These are phyloP conservation scores for Pteropus alecto DNA, from an alignment of 2,113 vertebrate genomes.

Conservation along the genomic window DNA sequence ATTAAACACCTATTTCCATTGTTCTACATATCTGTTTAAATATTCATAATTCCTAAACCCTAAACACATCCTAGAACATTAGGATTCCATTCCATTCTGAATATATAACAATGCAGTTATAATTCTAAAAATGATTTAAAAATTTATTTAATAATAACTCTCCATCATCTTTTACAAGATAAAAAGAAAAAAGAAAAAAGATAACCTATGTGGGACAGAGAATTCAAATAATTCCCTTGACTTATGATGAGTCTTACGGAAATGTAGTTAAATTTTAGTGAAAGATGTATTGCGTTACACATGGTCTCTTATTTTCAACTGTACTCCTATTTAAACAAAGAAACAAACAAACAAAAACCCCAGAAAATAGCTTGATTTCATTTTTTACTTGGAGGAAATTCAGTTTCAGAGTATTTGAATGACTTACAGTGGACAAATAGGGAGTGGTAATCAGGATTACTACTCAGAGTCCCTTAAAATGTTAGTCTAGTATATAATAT, in stretches of 20 bases:
- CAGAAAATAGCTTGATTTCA: background rate
- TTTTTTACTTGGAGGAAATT: background rate
- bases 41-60: background rate
- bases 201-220: background rate
- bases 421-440: background rate
- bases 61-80: background rate
- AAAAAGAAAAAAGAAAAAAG: background rate
- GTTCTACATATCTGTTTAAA: background rate
- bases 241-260: background rate
- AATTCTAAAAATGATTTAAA: background rate
- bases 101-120: background rate
- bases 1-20: background rate
- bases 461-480: background rate
- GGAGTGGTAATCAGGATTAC: background rate
- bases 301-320: background rate
- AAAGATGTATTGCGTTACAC: background rate
- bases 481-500: background rate
- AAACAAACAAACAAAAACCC: background rate
- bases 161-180: background rate
- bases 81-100: background rate
- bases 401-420: background rate
- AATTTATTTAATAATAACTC: background rate
- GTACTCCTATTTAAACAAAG: background rate
- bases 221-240: background rate
- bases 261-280: background rate